Evolutionary conservation across 2,113 vertebrate species (phyloP).

Genomic region (Sciurus niger): DNA sequence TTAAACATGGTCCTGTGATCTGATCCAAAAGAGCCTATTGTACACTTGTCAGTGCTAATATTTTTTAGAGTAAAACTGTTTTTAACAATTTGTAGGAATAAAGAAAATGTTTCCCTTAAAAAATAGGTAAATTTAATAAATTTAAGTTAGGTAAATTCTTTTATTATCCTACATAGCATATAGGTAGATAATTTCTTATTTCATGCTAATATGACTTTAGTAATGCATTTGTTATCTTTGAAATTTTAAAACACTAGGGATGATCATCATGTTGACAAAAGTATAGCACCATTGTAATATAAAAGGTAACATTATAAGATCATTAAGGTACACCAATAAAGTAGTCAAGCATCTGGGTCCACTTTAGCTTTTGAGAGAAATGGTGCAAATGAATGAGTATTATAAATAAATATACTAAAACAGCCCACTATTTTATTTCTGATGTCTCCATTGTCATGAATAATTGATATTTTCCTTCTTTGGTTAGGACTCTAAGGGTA

Average conservation of each 20-base stretch:
- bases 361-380: slow-evolving; percentile 33
- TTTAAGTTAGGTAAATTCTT: background rate
- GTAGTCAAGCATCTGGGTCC: background rate
- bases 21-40: slow-evolving; percentile 90
- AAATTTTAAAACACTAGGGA: slow-evolving; percentile 40
- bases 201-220: slow-evolving; percentile 5
- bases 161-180: slow-evolving; percentile 3
- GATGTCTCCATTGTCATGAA: background rate
- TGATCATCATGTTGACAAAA: background rate
- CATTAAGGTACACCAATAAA: slow-evolving; percentile 16
- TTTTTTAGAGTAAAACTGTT: background rate
- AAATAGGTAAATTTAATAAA: slow-evolving; percentile 37
- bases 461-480: slow-evolving; percentile 43
- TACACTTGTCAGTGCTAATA: background rate
- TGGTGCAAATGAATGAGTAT: background rate
- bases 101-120: slow-evolving; percentile 48
- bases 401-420: slow-evolving; percentile 37
- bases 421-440: slow-evolving; percentile 5
- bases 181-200: slow-evolving; percentile 48
- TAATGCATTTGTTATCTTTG: slow-evolving; percentile 45
- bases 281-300: background rate
- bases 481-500: slow-evolving; percentile 37
- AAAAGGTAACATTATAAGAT: slow-evolving; percentile 31
- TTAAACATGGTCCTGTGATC: slow-evolving; percentile 88
- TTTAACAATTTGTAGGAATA: slow-evolving; percentile 32